Evolutionary conservation across 2,888 invertebrate genomes (phyloP), one percentile per base, ranked within the genome.

Genomic region (Limnephilus rhombicus): DNA sequence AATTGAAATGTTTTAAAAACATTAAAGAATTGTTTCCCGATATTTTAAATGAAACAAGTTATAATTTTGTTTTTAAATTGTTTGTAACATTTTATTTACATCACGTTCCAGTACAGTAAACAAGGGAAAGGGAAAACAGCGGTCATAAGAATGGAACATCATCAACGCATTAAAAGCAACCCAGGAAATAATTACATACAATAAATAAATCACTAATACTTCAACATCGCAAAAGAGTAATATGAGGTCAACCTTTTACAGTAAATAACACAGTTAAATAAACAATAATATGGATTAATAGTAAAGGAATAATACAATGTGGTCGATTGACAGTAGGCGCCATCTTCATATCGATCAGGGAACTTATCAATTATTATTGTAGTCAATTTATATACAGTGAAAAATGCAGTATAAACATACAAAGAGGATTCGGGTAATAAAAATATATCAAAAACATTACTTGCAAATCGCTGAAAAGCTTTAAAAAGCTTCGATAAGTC

Each of bases 11-110:
- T 13, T 15, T 4, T 15, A 18, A 18, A 18, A 53, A 53, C 53
- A 15, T 13, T 4, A 15, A 15, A 0, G 49, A 1, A 18, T 5
- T 18, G 53, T 53, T n/a, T n/a, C n/a, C 24, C n/a, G 24, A 68
- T 18, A 24, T 68, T 18, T 68, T 5, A 68, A 68, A 68, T 68
- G n/a, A 68, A 68, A 68, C 68, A 68, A n/a, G 7, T 24, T 9
- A n/a, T 68, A 68, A 68, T 68, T 68, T 83, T 83, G 82, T 83
- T 82, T 82, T 82, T 29, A 82, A 82, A 91, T 45, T 53, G 80
- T 91, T 86, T 91, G n/a, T 91, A 86, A 91, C 91, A 91, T 86
- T 86, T 90, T 90, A 90, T 90, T 83, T 90, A 83, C 88, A 90
- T 90, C 13, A 49, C 82, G 29, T 90, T 90, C 82, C 81, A 90